These are phyloP conservation scores for Euphonia xanthogaster DNA, from an alignment of 2,797 vertebrate species.

Conservation along the genomic window DNA sequence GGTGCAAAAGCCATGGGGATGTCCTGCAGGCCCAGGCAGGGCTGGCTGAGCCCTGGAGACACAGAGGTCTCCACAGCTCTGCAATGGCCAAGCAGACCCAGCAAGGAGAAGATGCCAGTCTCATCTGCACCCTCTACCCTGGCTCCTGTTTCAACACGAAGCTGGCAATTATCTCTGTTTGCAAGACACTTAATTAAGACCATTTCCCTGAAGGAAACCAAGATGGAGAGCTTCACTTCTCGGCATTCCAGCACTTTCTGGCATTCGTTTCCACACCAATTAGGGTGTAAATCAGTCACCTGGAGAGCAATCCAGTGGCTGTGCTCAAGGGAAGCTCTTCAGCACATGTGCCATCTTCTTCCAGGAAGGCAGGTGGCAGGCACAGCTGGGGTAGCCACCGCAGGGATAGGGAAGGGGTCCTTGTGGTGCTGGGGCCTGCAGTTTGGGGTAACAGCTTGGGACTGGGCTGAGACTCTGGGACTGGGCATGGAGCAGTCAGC, in stretches of 20 bases:
- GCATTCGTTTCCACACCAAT: conserved; percentile 14
- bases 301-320: not conserved
- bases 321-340: conserved; percentile 34
- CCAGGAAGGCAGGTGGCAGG: not conserved
- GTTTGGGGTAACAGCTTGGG: not conserved
- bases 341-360: not conserved
- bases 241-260: not conserved
- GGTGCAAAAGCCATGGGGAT: not conserved
- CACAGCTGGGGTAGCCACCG: not conserved
- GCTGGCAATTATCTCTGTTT: conserved; percentile 49
- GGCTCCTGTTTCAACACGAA: not conserved
- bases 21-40: not conserved
- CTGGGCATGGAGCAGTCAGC: not conserved
- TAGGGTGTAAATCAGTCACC: conserved; percentile 49
- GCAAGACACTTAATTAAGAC: conserved; percentile 65
- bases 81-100: not conserved
- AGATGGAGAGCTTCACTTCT: conserved; percentile 58
- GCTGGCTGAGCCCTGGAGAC: not conserved
- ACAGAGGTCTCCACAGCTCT: not conserved
- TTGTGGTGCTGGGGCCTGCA: accelerated
- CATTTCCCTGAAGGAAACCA: conserved; percentile 61
- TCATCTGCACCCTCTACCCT: not conserved
- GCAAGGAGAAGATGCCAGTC: accelerated
- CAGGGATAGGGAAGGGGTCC: not conserved
- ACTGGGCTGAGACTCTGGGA: accelerated